Evolutionary conservation across 2,888 invertebrate genomes (phyloP).

Genomic region (Megastigmus dorsalis): DNA sequence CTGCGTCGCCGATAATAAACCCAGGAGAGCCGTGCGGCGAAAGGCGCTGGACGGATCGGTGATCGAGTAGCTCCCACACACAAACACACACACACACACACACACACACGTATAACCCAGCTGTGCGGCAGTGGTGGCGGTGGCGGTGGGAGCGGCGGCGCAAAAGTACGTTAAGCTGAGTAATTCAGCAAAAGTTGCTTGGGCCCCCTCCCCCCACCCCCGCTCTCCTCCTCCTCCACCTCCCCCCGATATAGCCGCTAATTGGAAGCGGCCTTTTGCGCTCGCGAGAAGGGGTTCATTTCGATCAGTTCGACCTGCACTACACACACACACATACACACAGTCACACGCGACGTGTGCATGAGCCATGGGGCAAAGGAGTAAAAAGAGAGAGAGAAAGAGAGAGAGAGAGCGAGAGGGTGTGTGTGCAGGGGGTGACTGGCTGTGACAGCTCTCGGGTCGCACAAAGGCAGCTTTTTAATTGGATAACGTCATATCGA

Average conservation of each 20-base stretch:
- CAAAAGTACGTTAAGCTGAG: slow-evolving; percentile 56
- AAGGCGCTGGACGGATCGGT: too few species aligned
- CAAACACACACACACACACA: too few species aligned
- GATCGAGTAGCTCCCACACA: too few species aligned
- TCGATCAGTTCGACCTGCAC: slow-evolving; percentile 56
- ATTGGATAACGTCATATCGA: slow-evolving; percentile 71
- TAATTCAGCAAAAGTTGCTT: slow-evolving; percentile 60
- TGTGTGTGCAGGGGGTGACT: slow-evolving; percentile 54
- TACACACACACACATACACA: too few species aligned
- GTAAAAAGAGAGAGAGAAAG: not conserved
- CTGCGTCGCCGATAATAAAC: too few species aligned
- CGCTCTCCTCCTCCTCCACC: not conserved
- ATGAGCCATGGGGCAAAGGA: slow-evolving; percentile 14
- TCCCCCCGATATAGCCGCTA: slow-evolving; percentile 52
- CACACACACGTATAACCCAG: too few species aligned
- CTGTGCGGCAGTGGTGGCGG: not conserved
- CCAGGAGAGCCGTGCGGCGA: too few species aligned
- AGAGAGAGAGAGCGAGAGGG: slow-evolving; percentile 42
- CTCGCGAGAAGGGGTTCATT: slow-evolving; percentile 58
- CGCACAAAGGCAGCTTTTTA: slow-evolving; percentile 70
- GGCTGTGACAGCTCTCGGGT: slow-evolving; percentile 63
- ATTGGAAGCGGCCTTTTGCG: slow-evolving; percentile 65
- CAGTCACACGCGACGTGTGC: too few species aligned
- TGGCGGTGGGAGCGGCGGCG: slow-evolving; percentile 22
- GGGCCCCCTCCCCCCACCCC: slow-evolving; percentile 7